Percentiles rank a stretch among this genome's conserved stretches.
Conservation (phyloP, 2,797 vertebrate species). For the Pangasius sanitwongsei region DNA sequence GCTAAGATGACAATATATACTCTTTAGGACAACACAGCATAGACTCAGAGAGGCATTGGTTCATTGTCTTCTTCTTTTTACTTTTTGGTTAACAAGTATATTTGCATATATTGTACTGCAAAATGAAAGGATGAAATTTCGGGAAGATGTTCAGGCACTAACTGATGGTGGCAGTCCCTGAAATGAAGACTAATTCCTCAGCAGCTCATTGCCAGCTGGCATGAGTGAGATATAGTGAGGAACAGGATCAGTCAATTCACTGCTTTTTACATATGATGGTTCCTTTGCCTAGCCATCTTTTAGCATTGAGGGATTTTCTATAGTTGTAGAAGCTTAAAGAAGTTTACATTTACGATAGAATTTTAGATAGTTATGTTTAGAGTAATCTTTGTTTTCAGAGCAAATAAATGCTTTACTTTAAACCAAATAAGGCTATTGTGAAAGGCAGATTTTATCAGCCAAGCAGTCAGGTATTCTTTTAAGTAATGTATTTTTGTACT, state of each 20-base stretch:
- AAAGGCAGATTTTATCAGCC: background rate
- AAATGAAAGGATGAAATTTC: conserved; percentile 4
- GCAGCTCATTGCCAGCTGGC: conserved; percentile 23
- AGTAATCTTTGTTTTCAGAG: background rate
- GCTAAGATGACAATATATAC: background rate
- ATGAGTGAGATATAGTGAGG: conserved; percentile 4
- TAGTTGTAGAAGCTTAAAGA: conserved; percentile 3
- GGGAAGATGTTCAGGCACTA: conserved; percentile 18
- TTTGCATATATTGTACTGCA: conserved; percentile 26
- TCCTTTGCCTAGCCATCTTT: background rate
- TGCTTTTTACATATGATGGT: conserved; percentile 1
- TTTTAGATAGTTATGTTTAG: background rate
- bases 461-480: conserved; percentile 15
- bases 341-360: background rate
- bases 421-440: background rate
- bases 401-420: background rate
- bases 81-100: background rate
- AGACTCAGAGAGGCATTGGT: background rate
- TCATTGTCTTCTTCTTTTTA: background rate
- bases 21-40: background rate
- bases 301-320: background rate
- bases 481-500: conserved; percentile 52
- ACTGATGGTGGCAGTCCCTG: background rate
- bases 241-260: conserved; percentile 22
- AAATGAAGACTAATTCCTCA: conserved; percentile 31